These are phyloP conservation scores for Rotaria sp. DNA, from an alignment of 2,888 invertebrate species.

Conservation along the genomic window DNA sequence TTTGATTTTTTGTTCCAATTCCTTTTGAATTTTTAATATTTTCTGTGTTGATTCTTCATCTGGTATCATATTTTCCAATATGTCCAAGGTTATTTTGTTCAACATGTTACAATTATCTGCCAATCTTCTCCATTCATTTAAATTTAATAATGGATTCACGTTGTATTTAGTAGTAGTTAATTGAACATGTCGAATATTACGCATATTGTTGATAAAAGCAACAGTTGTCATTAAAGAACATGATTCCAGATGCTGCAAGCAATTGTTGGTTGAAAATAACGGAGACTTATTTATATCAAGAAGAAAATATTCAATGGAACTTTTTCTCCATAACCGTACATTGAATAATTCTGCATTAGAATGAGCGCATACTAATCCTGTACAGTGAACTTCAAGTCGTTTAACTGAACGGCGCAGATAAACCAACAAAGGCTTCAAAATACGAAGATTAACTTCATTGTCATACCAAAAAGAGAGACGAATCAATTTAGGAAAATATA, in stretches of 20 bases:
- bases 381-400: not conserved
- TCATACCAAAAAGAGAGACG: not conserved
- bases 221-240: not conserved
- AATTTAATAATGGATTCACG: not conserved
- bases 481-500: not conserved
- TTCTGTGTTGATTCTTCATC: too few species aligned
- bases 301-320: not conserved
- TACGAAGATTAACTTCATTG: not conserved
- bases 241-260: not conserved
- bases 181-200: not conserved
- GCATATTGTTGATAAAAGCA: not conserved
- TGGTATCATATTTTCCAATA: too few species aligned
- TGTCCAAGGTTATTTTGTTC: not conserved
- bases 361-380: not conserved
- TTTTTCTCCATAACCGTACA: too few species aligned
- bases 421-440: fast-evolving
- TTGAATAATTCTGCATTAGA: not conserved
- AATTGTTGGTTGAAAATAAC: not conserved
- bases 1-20: too few species aligned
- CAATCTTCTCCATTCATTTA: not conserved
- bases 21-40: too few species aligned
- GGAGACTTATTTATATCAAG: not conserved
- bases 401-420: not conserved
- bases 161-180: not conserved
- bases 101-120: not conserved